Evolutionary conservation across 2,113 vertebrate genomes (phyloP), one percentile per base, ranked within the genome.

Genomic region (Dicaeum eximium): DNA sequence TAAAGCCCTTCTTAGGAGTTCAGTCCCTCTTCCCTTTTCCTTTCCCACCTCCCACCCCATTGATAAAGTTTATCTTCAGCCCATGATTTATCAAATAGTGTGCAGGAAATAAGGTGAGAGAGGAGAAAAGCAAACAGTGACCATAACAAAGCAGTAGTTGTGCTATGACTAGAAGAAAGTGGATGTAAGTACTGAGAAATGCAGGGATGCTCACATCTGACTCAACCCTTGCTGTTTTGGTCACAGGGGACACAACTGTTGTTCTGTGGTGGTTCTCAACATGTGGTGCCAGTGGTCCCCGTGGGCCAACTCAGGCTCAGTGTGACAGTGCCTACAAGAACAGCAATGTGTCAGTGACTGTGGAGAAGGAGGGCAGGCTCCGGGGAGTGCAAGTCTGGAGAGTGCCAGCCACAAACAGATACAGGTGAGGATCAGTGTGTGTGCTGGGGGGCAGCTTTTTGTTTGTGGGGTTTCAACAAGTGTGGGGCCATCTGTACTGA

Each of bases 221-320:
- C 35, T 50, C 19, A 75, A 5, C 25, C 80, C 33, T 64, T 61
- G 30, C 40, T 92, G 21, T 53, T 91, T 69, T 53, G 20, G 44
- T 54, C 61, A 5, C 47, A 97, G 91, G 75, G 72, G 84, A 96
- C 56, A 87, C 82, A 11, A 58, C 92, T 65, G 89, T 80, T 71
- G 88, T 92, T 66, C 50, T 90, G 3, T 99, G 98, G 99, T 98
- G 95, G 97, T 99, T 99, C 85, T 98, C 98, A 45, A 98, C 98
- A 2, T 99, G 99, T 69, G 98, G 98, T 31, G 98, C 99, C 93
- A 99, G 98, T 31, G 98, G 99, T 37, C 98, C 98, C 11, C 78
- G 44, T 0, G 98, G 98, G 10, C 98, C 99, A 18, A 99, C 98
- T 61, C 99, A 99, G 94, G 98, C 98, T 51, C 99, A 99, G 95